Conservation (phyloP, 2,888 invertebrate species). For the Aphodius granarius region DNA sequence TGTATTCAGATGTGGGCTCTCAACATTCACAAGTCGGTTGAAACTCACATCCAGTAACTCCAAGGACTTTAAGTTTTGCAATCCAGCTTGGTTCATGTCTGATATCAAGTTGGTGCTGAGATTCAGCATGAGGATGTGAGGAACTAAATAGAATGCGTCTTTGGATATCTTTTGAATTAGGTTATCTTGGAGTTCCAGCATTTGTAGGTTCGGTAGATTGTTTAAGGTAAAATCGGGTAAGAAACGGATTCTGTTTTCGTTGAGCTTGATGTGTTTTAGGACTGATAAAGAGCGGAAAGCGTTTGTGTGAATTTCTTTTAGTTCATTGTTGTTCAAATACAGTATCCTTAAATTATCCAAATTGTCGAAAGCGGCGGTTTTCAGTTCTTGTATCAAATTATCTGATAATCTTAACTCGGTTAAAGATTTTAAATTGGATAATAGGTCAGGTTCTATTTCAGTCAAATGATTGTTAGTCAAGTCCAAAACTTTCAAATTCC, state of each 20-base stretch:
- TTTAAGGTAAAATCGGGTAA: slow-evolving; percentile 76
- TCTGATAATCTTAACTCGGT: slow-evolving; percentile 72
- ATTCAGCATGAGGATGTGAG: slow-evolving; percentile 79
- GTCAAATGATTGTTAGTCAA: slow-evolving; percentile 77
- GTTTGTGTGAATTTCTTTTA: slow-evolving; percentile 72
- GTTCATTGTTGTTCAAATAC: slow-evolving; percentile 80
- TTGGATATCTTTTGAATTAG: slow-evolving; percentile 66
- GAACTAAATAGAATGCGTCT: slow-evolving; percentile 76
- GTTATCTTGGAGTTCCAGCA: slow-evolving; percentile 81
- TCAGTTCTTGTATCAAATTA: slow-evolving; percentile 72
- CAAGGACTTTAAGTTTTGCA: slow-evolving; percentile 72
- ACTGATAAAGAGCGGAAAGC: slow-evolving; percentile 72
- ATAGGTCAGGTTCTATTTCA: slow-evolving; percentile 67
- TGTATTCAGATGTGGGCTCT: slow-evolving; percentile 66
- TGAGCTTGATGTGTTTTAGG: slow-evolving; percentile 61
- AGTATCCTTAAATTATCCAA: slow-evolving; percentile 71
- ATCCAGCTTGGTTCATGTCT: slow-evolving; percentile 73
- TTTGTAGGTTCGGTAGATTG: slow-evolving; percentile 72
- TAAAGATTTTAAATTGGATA: slow-evolving; percentile 70
- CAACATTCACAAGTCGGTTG: slow-evolving; percentile 71
- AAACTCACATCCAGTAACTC: slow-evolving; percentile 85
- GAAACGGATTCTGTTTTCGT: slow-evolving; percentile 72
- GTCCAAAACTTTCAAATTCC: slow-evolving; percentile 72
- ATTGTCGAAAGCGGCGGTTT: slow-evolving; percentile 71
- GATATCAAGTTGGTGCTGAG: slow-evolving; percentile 79